Evolutionary conservation across 2,113 vertebrate species (phyloP).

Genomic region (Perca schrenkii): DNA sequence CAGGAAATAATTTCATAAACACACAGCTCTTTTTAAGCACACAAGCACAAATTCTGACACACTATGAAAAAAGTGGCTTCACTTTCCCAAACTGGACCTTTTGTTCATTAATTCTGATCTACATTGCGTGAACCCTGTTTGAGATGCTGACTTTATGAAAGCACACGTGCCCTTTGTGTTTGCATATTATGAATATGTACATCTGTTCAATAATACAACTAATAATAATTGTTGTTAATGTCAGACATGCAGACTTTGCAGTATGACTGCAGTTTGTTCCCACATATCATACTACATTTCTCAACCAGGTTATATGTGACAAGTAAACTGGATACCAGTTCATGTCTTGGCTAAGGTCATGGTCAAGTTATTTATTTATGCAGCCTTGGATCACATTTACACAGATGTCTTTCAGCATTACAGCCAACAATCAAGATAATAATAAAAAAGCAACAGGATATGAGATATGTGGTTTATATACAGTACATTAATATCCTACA

Average conservation of each 20-base stretch:
- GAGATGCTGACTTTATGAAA: not conserved
- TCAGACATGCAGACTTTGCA: not conserved
- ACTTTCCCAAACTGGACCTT: not conserved
- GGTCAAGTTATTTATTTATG: constrained; percentile 22
- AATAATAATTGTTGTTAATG: not conserved
- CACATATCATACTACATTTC: constrained; percentile 7
- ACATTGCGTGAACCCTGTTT: not conserved
- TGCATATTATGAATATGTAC: not conserved
- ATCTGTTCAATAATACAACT: constrained; percentile 8
- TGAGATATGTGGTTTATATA: constrained; percentile 11
- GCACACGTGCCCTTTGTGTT: not conserved
- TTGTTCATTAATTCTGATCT: constrained; percentile 5
- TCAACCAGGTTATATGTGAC: not conserved
- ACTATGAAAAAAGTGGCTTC: not conserved
- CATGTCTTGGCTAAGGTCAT: constrained; percentile 24
- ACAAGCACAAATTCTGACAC: not conserved
- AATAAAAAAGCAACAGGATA: not conserved
- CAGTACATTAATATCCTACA: not conserved
- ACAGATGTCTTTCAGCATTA: not conserved
- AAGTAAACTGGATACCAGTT: not conserved
- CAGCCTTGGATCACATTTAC: constrained; percentile 13
- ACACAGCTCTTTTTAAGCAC: not conserved
- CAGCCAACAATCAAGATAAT: not conserved
- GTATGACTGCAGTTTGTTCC: constrained; percentile 8
- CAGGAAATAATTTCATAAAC: not conserved